Base-by-base conservation (phyloP, 1,140 invertebrate genomes). In the Conopomorpha cramerella region DNA sequence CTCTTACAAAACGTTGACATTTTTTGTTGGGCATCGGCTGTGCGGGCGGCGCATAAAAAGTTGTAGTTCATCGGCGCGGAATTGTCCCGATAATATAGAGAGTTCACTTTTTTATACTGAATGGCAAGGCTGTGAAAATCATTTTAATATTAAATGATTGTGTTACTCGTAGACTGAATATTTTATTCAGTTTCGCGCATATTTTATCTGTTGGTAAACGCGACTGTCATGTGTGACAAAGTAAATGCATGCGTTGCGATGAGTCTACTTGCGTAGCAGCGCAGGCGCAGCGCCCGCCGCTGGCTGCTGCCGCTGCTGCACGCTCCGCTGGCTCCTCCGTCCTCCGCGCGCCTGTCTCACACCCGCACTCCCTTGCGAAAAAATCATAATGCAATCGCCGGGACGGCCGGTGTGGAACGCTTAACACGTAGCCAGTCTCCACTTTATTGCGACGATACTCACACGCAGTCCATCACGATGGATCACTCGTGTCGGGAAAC, bases 331-430 rank as follows among this genome's bases (percentile, higher is more conserved):
- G 38, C 57, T 54, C 43, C 46, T 54, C 41, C 47, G 38, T 52
- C 53, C 49, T 57, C 62, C 62, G 62, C 62, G 48, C 52, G 25
- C 45, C 47, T 29, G 39, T 39, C 34, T 38, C 60, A 38, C 63
- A 64, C 61, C 65, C 61, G 60, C 60, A 57, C 54, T 65, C 67
- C 68, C 65, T 73, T 71, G 68, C 67, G 67, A 72, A 76, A 55
- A 76, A 72, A 76, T 73, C 60, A 72, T 72, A 72, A 74, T 74
- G 68, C 73, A 73, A 76, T 73, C 64, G 67, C 60, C 71, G 64
- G 60, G 68, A 65, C 67, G 65, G 71, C 43, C 58, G 58, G 64
- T 54, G 65, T 70, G 71, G 64, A 72, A 72, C 67, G 66, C 51
- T 62, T 50, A 51, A 53, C 68, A 71, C 67, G 61, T 62, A 63